Evolutionary conservation across 2,888 invertebrate genomes (phyloP), one percentile per base, ranked within the genome.

Genomic region (Diarsia brunnea): DNA sequence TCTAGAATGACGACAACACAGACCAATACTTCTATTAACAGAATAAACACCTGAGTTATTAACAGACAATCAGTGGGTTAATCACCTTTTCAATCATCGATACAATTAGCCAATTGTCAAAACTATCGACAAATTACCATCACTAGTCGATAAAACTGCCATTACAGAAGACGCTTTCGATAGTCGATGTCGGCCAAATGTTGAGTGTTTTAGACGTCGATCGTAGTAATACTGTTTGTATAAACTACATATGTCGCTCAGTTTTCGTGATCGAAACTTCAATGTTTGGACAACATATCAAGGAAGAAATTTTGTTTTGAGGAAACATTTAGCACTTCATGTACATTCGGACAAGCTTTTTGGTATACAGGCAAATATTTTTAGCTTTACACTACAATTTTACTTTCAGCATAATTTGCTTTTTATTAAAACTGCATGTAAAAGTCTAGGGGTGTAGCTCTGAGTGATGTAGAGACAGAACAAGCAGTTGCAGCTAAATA

Each of bases 101-200:
- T n/a, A n/a, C n/a, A n/a, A n/a, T n/a, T n/a, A n/a, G n/a, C n/a
- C n/a, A n/a, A n/a, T n/a, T n/a, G n/a, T 74, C 71, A 75, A 67
- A 78, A 66, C 21, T 53, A 63, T 75, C 69, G 73, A 74, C 14
- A 69, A 49, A 65, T 65, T 49, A 66, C 89, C 91, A 87, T 83
- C 91, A 73, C 91, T 92, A 78, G 83, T 85, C 88, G 90, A 92
- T 93, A 93, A 92, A 91, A 89, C 85, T 89, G 79, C 90, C 89
- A 92, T 91, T 91, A 91, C 84, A 80, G 87, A 84, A 84, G 86
- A 86, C 84, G 84, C 77, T 85, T 78, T 80, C 85, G 75, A 75
- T 81, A 81, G 82, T 81, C 84, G 75, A 75, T 45, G 63, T 64
- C 55, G 55, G 76, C 55, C 55, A 49, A 82, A 77, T 49, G 88